Conservation (phyloP, 2,113 vertebrate genomes). For the Jaculus jaculus region DNA sequence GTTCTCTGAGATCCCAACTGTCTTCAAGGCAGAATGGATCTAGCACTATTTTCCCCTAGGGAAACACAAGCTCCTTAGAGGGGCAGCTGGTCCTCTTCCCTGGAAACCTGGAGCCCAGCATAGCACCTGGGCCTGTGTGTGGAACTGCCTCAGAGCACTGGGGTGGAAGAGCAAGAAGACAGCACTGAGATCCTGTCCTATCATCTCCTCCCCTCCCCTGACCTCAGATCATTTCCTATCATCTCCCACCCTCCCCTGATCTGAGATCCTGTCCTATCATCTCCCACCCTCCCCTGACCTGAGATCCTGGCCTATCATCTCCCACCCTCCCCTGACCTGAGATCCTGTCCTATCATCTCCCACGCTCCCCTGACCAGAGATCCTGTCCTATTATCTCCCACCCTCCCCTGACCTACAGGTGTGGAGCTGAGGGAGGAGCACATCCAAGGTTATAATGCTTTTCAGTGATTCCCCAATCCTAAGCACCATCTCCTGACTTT, state of each 20-base stretch:
- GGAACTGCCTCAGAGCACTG: not conserved
- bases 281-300: no score
- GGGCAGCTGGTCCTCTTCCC: not conserved
- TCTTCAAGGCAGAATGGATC: not conserved
- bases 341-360: no score
- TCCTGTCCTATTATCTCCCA: no score
- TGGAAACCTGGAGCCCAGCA: not conserved
- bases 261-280: no score
- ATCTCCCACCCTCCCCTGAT: no score
- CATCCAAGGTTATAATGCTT: not conserved
- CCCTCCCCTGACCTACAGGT: not conserved
- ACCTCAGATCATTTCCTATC: no score
- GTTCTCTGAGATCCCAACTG: not conserved
- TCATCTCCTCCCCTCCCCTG: no score
- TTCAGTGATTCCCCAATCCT: not conserved
- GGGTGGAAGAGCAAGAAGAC: not conserved
- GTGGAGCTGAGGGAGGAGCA: not conserved
- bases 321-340: no score
- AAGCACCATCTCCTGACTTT: not conserved
- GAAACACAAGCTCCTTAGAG: not conserved
- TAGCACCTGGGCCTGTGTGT: not conserved
- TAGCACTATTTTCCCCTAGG: not conserved
- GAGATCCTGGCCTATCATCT: no score
- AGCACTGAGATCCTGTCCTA: no score
- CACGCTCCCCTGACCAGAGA: no score